phyloP scores from a whole-genome alignment of 2,888 invertebrate species.

The Cephus nigrinus region DNA sequence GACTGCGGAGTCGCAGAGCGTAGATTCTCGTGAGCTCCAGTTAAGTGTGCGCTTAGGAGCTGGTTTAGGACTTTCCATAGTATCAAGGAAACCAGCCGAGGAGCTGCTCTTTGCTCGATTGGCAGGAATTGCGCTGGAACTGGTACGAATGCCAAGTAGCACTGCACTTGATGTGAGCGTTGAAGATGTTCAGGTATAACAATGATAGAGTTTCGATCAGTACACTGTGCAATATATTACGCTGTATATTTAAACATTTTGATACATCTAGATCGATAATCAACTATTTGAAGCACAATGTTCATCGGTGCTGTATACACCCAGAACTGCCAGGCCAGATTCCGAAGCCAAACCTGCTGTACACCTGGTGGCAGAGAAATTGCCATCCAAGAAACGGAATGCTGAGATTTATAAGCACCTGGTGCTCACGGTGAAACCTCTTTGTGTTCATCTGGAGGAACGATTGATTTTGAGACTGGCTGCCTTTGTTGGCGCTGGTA shows the following conservation, averaged over 20 bases:
- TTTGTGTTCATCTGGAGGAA: slow-evolving; percentile 91
- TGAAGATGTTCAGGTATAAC: slow-evolving; percentile 77
- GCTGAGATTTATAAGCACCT: slow-evolving; percentile 91
- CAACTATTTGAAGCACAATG: slow-evolving; percentile 87
- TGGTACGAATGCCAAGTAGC: slow-evolving; percentile 69
- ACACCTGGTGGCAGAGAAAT: slow-evolving; percentile 81
- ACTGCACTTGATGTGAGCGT: slow-evolving; percentile 79
- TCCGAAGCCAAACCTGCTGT: slow-evolving; percentile 77
- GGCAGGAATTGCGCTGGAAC: slow-evolving; percentile 74
- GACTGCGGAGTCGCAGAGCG: slow-evolving; percentile 36
- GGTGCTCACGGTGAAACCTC: slow-evolving; percentile 82
- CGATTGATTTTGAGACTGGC: slow-evolving; percentile 79
- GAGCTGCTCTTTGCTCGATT: slow-evolving; percentile 84
- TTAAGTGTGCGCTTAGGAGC: slow-evolving; percentile 71
- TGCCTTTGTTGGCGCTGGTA: slow-evolving; percentile 71
- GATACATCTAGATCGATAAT: slow-evolving; percentile 50
- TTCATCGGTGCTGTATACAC: slow-evolving; percentile 85
- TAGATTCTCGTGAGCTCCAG: slow-evolving; percentile 70
- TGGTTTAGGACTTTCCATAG: slow-evolving; percentile 82
- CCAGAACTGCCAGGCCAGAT: slow-evolving; percentile 67
- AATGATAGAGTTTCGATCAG: slow-evolving; percentile 79
- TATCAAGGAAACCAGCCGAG: slow-evolving; percentile 79
- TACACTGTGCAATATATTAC: slow-evolving; percentile 9
- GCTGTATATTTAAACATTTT: neutral
- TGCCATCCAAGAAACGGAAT: slow-evolving; percentile 75